Base-by-base conservation (phyloP, 2,888 invertebrate genomes). In the Clistopyga incitator region DNA sequence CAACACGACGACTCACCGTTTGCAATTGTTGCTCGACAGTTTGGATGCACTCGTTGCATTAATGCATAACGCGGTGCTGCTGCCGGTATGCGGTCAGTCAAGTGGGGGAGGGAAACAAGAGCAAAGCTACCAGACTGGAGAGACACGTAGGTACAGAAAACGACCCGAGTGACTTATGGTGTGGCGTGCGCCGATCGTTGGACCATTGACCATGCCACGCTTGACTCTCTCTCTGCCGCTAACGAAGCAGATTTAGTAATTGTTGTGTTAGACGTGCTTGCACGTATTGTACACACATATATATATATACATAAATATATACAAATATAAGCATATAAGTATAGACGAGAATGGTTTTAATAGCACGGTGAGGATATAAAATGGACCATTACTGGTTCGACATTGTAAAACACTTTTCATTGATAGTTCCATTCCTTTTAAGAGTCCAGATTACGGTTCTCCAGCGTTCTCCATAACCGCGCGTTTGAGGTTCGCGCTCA, bases 341-440 rank as follows among this genome's bases (percentile, higher is more conserved):
- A 45, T 13, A 61, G 6, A 71, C 20, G 42, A 8, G 47, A 65
- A 72, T 29, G 45, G 47, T 42, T 54, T 45, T 15, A 64, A 59
- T 67, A 23, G 23, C 34, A 11, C 20, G 20, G 67, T 64, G 50
- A 67, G 68, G 70, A 71, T 71, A 79, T 72, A 83, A 80, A 76
- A 80, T 74, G 80, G 84, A 84, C 84, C 86, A 87, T 90, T 90
- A 88, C 88, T 85, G 88, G 82, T 87, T 29, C 85, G 87, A 88
- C 89, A 88, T 89, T 89, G 89, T 89, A 89, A 90, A 90, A 90
- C 88, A 89, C 85, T 87, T 87, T 88, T 89, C 88, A 89, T 90
- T 89, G 88, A 90, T 90, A 88, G 84, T 20, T 68, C 76, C 29
- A 29, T 47, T 25, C 67, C 76, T 79, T 80, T 80, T 68, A 71